Conservation (phyloP, 2,113 vertebrate species). For the Agapornis roseicollis region DNA sequence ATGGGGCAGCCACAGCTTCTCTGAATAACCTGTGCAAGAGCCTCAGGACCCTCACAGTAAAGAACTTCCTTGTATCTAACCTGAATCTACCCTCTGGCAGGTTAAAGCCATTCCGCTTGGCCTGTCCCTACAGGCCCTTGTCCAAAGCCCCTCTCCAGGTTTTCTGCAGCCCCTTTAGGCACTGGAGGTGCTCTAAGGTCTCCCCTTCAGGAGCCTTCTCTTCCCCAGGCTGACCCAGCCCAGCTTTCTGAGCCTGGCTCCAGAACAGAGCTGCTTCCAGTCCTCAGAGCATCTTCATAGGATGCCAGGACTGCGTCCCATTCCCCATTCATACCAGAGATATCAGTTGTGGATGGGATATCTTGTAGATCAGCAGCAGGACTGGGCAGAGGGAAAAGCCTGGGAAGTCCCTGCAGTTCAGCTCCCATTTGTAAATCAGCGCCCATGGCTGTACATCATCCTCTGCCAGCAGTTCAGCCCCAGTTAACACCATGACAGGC, state of each 20-base stretch:
- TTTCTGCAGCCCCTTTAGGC: not conserved
- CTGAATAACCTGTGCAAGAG: too few relatives aligned
- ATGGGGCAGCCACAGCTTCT: not conserved
- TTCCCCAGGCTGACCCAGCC: not conserved
- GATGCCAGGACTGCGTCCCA: not conserved
- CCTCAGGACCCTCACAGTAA: too few relatives aligned
- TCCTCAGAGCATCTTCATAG: fast-evolving
- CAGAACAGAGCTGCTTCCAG: not conserved
- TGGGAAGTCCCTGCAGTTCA: not conserved
- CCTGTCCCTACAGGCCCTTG: too few relatives aligned
- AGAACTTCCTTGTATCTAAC: too few relatives aligned
- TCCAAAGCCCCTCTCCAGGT: too few relatives aligned
- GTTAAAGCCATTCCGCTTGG: too few relatives aligned
- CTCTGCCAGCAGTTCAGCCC: not conserved
- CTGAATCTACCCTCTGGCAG: too few relatives aligned
- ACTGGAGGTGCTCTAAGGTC: not conserved
- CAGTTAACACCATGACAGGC: too few relatives aligned
- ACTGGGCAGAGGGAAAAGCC: not conserved
- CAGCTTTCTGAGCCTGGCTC: not conserved
- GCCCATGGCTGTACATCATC: not conserved
- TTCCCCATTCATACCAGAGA: fast-evolving
- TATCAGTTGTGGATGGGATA: fast-evolving
- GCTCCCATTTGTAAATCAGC: not conserved
- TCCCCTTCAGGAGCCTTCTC: not conserved
- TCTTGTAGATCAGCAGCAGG: not conserved